Evolutionary conservation across 2,797 vertebrate genomes (phyloP), one percentile per base, ranked within the genome.

Genomic region (Trematomus bernacchii): DNA sequence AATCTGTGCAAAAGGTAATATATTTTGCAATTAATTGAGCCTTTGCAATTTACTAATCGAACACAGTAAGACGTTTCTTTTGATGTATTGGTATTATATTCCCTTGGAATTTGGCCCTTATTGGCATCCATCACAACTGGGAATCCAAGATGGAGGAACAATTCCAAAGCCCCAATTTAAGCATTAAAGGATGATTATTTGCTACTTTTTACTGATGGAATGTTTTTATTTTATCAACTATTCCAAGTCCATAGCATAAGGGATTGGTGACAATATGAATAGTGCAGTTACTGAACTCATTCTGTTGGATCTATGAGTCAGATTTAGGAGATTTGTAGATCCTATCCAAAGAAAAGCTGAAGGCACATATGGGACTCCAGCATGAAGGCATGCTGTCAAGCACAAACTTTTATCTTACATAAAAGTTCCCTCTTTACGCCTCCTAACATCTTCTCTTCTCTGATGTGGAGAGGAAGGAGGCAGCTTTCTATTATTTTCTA

Each of bases 241-340:
- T 40, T 57, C 42, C 14, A 68, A 42, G 43, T 43, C 30, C 55
- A 30, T 12, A 50, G 43, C 52, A 40, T 51, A 43, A n/a, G n/a
- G 55, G 37, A 19, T 40, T 12, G 54, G 54, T 57, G 30, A 23
- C 43, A 61, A 9, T 47, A 19, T 10, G 40, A 62, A 13, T 15
- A 9, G 43, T 43, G 51, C 52, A 46, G 61, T 46, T 59, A 64
- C 40, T 53, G 42, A 77, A 50, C 43, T 4, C n/a, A 59, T 27
- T 52, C 61, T 76, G 48, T 1, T 8, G 67, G 55, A 73, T 37
- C 57, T 64, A 12, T 59, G 19, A 67, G 55, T 67, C 69, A 66
- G 62, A 74, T 68, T 75, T 47, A 70, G 47, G 0, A 71, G 54
- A 43, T 81, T 50, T 68, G 76, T 50, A 40, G 55, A 80, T 72